Conservation (phyloP, 1,140 invertebrate genomes). For the Diachasma alloeum region DNA sequence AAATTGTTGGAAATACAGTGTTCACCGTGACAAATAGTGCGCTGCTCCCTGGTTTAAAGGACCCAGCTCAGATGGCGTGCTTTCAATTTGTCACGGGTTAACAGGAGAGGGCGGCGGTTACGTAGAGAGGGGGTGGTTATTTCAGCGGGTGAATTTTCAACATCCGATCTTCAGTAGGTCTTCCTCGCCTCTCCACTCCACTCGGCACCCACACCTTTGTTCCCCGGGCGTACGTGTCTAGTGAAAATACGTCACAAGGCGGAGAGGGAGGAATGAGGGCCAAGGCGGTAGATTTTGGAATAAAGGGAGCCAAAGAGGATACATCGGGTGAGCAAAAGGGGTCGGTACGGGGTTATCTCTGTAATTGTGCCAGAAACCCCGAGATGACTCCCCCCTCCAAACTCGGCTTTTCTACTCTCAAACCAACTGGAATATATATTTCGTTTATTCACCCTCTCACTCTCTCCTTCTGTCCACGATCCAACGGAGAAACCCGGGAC, state of each 20-base stretch:
- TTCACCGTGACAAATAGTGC: slow-evolving; percentile 1
- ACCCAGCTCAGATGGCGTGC: slow-evolving; percentile 28
- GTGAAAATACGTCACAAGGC: not conserved
- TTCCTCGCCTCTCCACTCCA: slow-evolving; percentile 18
- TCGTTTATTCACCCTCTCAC: slow-evolving; percentile 8
- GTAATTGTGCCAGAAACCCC: slow-evolving; percentile 30
- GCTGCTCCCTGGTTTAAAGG: slow-evolving; percentile 2
- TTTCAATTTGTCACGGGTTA: slow-evolving; percentile 48
- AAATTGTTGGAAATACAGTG: not conserved
- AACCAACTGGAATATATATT: slow-evolving; percentile 23
- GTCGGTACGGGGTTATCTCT: slow-evolving; percentile 27
- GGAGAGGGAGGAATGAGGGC: not conserved
- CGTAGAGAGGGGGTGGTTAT: not conserved
- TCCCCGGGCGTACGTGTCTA: not conserved
- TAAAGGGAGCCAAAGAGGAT: not conserved
- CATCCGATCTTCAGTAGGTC: slow-evolving; percentile 2
- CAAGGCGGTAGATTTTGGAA: not conserved
- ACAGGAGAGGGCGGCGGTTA: slow-evolving; percentile 21
- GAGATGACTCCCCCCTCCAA: slow-evolving; percentile 4
- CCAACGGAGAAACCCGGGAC: slow-evolving; percentile 5
- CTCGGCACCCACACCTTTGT: slow-evolving; percentile 4
- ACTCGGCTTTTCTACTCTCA: slow-evolving; percentile 21
- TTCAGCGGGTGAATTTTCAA: slow-evolving; percentile 13
- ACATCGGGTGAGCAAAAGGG: not conserved
- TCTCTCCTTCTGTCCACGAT: not conserved